These are phyloP conservation scores for Crossaster papposus DNA, from an alignment of 53 echinoderm and acorn worm genomes.

Conservation along the genomic window DNA sequence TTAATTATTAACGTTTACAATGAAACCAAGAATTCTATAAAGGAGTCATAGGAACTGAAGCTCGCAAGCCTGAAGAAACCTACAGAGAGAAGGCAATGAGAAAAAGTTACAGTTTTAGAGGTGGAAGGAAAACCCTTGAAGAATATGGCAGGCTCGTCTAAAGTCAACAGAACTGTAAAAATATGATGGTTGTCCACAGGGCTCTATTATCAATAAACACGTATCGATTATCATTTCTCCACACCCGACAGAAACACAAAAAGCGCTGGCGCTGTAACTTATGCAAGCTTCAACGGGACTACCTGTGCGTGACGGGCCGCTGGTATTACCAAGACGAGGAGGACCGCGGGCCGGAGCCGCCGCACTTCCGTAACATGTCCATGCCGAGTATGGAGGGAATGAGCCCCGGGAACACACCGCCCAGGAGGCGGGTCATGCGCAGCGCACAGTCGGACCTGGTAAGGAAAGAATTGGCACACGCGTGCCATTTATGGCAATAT, in stretches of 20 bases:
- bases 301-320: constrained; percentile 69
- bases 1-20: too few relatives aligned
- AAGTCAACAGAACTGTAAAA: not conserved
- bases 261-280: constrained; percentile 75
- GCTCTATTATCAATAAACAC: too few relatives aligned
- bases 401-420: constrained; percentile 30
- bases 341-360: not conserved
- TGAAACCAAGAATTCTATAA: too few relatives aligned
- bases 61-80: too few relatives aligned
- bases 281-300: constrained; percentile 66
- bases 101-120: too few relatives aligned
- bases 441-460: constrained; percentile 57
- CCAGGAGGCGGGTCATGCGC: constrained; percentile 36
- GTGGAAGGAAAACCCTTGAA: not conserved
- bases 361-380: not conserved
- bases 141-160: not conserved
- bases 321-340: constrained; percentile 68
- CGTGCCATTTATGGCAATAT: not conserved
- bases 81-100: too few relatives aligned
- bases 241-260: constrained; percentile 31
- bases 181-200: too few relatives aligned
- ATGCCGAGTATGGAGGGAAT: not conserved
- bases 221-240: not conserved
- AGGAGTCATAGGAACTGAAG: too few relatives aligned
- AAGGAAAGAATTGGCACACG: not conserved